Base-by-base conservation (phyloP, 2,797 vertebrate species). In the Melanogrammus aeglefinus region DNA sequence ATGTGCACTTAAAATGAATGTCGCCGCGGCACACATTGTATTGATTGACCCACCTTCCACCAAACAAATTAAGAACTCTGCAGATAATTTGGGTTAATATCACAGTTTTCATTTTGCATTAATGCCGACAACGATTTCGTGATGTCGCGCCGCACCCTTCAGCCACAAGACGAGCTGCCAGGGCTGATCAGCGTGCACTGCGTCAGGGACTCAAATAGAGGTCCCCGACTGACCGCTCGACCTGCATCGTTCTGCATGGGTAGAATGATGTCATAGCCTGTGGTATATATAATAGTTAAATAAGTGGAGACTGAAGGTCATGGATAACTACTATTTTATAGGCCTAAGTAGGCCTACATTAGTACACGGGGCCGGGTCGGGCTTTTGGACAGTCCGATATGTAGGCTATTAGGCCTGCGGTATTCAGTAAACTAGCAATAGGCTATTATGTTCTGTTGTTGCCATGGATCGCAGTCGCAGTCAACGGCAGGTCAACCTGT, bases 231-330 rank as follows among this genome's bases (percentile, higher is more conserved):
- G 57, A 63, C 57, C 57, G 6, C 47, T 57, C 21, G 57, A n/a
- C 57, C 57, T 24, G 18, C 27, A 33, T 16, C 10, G 31, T 33
- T 31, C 69, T 76, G 29, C 51, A 36, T n/a, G 16, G 57, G 36
- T 31, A 79, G 13, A 21, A 78, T 92, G 89, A 92, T 89, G 90
- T 93, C 90, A 93, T 87, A 76, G 31, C 29, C 29, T 72, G 70
- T 21, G 70, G 70, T 72, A 33, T 31, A 31, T 31, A 31, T 66
- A 66, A 72, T 31, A 72, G 16, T 16, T 72, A 72, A 35, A 35
- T 72, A 35, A 72, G 70, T 31, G 33, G 31, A 29, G 13, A 3
- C 70, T 31, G 10, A 71, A 14, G 69, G 69, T 71, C 29, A 31
- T 24, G 57, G 57, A 24, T 63, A 63, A 69, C 14, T 27, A 69